Conservation (phyloP, 2,888 invertebrate genomes). For the Arrhopalites spinosus region DNA sequence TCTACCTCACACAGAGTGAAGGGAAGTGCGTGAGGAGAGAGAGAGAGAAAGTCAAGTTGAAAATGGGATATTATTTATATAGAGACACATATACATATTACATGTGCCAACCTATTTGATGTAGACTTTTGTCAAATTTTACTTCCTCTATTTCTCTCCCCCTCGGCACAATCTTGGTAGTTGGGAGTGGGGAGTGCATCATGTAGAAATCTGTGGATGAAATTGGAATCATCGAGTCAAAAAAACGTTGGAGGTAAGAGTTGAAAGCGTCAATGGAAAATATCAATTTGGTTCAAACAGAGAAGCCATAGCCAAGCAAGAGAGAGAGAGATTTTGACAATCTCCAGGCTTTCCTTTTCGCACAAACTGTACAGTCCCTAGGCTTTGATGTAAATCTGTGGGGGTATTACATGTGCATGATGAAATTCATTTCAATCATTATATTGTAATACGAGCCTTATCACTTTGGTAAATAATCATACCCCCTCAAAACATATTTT, state of each 20-base stretch:
- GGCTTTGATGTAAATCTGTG: conserved; percentile 8
- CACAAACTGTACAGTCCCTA: not conserved
- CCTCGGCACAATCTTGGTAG: not conserved
- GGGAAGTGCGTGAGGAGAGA: too few relatives aligned
- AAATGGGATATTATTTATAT: too few relatives aligned
- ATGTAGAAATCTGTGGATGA: too few relatives aligned
- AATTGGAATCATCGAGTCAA: not conserved
- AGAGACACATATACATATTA: too few relatives aligned
- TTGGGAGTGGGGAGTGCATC: not conserved
- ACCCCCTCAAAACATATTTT: not conserved
- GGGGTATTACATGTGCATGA: not conserved
- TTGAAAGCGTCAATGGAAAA: conserved; percentile 15
- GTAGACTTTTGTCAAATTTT: conserved; percentile 4
- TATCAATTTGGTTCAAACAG: not conserved
- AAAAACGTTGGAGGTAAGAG: not conserved
- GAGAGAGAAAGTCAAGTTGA: too few relatives aligned
- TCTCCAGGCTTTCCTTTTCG: not conserved
- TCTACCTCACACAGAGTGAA: too few relatives aligned
- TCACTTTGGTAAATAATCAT: conserved; percentile 33
- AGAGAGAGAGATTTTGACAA: not conserved
- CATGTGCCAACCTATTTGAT: too few relatives aligned
- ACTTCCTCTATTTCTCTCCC: conserved; percentile 9
- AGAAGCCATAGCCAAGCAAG: not conserved
- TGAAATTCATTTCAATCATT: conserved; percentile 31
- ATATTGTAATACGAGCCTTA: conserved; percentile 29